phyloP scores from a whole-genome alignment of 2,888 invertebrate species.

The Teleogryllus oceanicus region DNA sequence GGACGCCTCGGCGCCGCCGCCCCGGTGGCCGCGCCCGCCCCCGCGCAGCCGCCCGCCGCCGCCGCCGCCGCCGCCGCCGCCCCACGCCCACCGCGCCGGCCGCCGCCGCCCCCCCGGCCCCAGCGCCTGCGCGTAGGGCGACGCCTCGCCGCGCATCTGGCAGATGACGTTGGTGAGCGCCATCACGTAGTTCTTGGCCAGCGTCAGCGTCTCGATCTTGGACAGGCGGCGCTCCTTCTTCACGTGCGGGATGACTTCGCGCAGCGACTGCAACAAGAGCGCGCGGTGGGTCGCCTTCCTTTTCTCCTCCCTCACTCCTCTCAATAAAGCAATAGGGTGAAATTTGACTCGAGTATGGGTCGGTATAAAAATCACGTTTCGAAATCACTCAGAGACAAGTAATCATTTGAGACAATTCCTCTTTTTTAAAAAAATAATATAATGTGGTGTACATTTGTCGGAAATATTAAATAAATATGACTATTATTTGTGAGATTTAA shows the following conservation, averaged over 20 bases:
- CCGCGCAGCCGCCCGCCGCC: constrained; percentile 21
- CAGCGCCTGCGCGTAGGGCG: constrained; percentile 48
- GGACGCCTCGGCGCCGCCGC: background rate
- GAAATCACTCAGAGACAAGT: no score
- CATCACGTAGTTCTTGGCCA: constrained; percentile 88
- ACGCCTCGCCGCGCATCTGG: constrained; percentile 67
- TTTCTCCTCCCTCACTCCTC: no score
- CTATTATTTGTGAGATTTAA: no score
- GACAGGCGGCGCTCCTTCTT: constrained; percentile 79
- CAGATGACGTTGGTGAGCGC: constrained; percentile 83
- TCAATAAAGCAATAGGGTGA: no score
- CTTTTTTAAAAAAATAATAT: no score
- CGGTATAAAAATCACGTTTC: no score
- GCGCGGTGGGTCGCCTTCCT: no score
- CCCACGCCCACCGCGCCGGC: background rate
- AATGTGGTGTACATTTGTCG: no score
- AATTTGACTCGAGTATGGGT: no score
- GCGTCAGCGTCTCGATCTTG: constrained; percentile 82
- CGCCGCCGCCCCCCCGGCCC: constrained; percentile 21
- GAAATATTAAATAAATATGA: no score
- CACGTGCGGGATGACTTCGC: constrained; percentile 82
- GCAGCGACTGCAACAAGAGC: constrained; percentile 60
- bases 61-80: constrained; percentile 20
- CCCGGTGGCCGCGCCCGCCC: background rate
- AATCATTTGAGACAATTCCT: no score